Evolutionary conservation across 2,113 vertebrate genomes (phyloP), one percentile per base, ranked within the genome.

Genomic region (Rhineura floridana): DNA sequence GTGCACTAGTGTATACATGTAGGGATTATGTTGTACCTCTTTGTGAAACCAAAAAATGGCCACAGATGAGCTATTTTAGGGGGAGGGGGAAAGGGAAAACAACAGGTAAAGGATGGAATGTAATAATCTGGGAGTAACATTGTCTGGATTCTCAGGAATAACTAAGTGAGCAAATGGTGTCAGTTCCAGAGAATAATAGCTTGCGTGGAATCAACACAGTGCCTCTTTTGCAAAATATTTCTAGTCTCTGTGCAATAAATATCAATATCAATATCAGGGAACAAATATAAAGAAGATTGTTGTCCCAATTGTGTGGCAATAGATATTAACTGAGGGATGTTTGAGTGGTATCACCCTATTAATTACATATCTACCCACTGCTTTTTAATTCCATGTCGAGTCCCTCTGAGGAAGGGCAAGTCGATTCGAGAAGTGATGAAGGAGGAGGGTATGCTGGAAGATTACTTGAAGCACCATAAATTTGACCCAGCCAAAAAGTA

Each of bases 401-500:
- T 97, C 84, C 91, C 94, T 89, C 92, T 97, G 91, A 78, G 5
- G 52, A 95, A 87, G 84, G 81, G 89, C 84, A 96, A 94, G 84
- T 97, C 96, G 1, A 62, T 95, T 6, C 55, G 76, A n/a, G 79
- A 97, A 82, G 7, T 79, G 78, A 90, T 96, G 93, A 93, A 88
- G n/a, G 93, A 94, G n/a, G 89, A 93, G 3, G 95, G 91, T 10
- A 39, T 91, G 79, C 85, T 21, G 0, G 77, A 95, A 30, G 8
- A 6, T 3, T 65, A 96, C 63, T 80, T 90, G 75, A 81, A 30
- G n/a, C 1, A 48, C 1, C 93, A 88, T 85, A 93, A 86, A 80
- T 88, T 84, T 9, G 96, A 97, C 67, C 95, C 90, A 0, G 95
- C 86, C 42, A 91, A 91, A 65, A 97, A 96, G 84, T 96, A 93